Conservation (phyloP, 2,113 vertebrate genomes). For the Pteruthius melanotis region DNA sequence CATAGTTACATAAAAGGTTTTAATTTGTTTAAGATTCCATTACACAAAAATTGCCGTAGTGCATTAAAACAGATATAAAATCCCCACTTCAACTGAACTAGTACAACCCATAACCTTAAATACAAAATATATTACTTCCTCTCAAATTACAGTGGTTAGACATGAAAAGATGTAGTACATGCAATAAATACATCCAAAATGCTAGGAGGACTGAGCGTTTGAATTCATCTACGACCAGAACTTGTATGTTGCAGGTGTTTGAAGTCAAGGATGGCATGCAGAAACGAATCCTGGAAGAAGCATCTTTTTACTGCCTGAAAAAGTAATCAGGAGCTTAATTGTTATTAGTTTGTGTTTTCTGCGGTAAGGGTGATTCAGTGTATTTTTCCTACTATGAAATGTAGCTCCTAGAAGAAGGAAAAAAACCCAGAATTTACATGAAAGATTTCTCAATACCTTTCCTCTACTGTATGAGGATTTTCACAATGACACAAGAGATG, state of each 20-base stretch:
- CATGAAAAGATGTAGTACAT: not conserved
- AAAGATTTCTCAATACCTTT: not conserved
- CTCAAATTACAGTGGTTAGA: constrained; percentile 13
- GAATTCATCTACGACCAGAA: not conserved
- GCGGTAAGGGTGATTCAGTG: not conserved
- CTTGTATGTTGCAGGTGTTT: not conserved
- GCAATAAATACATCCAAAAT: not conserved
- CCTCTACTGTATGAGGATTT: not conserved
- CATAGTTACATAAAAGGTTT: not conserved
- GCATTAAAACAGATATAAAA: not conserved
- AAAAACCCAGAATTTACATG: not conserved
- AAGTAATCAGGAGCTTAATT: not conserved
- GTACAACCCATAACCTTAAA: not conserved
- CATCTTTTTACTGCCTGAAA: not conserved
- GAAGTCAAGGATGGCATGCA: not conserved
- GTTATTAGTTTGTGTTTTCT: not conserved
- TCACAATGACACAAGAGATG: not conserved
- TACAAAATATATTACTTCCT: not conserved
- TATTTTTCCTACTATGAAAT: not conserved
- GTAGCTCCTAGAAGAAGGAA: not conserved
- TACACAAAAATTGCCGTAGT: not conserved
- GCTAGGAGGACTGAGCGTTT: not conserved
- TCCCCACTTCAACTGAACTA: not conserved
- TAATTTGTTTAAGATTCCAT: not conserved
- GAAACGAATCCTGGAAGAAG: not conserved